Conservation (phyloP, 2,888 invertebrate genomes). For the Agrypnus murinus region DNA sequence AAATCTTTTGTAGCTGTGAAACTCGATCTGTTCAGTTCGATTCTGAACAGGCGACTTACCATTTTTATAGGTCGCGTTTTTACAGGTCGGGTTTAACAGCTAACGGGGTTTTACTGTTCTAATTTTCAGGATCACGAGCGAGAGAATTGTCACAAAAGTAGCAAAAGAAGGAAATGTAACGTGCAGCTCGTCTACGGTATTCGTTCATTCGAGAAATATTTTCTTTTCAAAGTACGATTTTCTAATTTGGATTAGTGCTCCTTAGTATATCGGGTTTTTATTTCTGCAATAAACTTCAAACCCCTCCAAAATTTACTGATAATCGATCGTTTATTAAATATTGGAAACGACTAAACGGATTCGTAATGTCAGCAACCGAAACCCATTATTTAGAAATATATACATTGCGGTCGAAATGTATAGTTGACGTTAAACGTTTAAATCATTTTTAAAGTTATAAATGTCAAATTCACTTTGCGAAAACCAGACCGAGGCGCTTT, state of each 20-base stretch:
- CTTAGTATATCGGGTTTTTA: constrained; percentile 8
- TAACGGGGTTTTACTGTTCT: constrained; percentile 56
- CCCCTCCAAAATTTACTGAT: constrained; percentile 4
- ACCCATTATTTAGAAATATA: constrained; percentile 23
- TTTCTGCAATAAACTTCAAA: constrained; percentile 20
- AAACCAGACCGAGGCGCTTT: constrained; percentile 35
- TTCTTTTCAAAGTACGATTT: constrained; percentile 24
- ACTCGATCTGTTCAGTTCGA: constrained; percentile 48
- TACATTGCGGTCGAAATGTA: constrained; percentile 10
- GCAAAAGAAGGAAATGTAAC: constrained; percentile 38
- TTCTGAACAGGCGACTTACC: constrained; percentile 51
- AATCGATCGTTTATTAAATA: constrained; percentile 4
- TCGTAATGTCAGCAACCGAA: constrained; percentile 7
- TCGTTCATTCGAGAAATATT: constrained; percentile 26
- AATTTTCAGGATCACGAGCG: constrained; percentile 58
- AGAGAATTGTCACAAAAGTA: constrained; percentile 54
- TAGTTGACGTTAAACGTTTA: constrained; percentile 10
- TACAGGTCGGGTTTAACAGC: constrained; percentile 52
- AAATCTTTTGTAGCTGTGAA: constrained; percentile 47
- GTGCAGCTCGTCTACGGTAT: constrained; percentile 26
- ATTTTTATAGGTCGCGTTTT: constrained; percentile 53
- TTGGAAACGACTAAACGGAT: constrained; percentile 11
- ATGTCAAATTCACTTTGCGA: constrained; percentile 44
- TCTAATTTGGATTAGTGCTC: constrained; percentile 23
- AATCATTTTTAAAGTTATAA: constrained; percentile 41